Evolutionary conservation across 2,888 invertebrate species (phyloP).

Genomic region (Hyposoter dolosus): DNA sequence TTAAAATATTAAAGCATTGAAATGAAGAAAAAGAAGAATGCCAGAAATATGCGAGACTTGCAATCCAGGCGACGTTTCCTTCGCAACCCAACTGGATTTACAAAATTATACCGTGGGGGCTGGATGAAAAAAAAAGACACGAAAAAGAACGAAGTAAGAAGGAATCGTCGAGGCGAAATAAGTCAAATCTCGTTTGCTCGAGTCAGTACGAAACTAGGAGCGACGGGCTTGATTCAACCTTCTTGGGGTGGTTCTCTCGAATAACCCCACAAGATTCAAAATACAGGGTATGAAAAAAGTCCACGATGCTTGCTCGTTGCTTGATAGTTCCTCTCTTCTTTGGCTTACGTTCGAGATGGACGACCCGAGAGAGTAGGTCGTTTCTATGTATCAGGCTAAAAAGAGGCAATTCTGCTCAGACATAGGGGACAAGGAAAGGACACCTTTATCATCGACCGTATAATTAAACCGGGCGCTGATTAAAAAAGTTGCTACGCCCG

Average conservation of each 20-base stretch:
- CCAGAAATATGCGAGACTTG: not conserved
- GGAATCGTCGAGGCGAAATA: constrained; percentile 82
- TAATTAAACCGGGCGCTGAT: constrained; percentile 84
- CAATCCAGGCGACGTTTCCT: not conserved
- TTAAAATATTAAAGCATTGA: no score
- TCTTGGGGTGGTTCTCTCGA: constrained; percentile 75
- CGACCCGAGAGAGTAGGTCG: constrained; percentile 51
- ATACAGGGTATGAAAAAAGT: constrained; percentile 66
- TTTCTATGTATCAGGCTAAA: not conserved
- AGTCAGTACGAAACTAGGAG: constrained; percentile 80
- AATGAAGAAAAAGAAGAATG: not conserved
- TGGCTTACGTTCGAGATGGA: constrained; percentile 35
- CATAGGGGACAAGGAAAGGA: constrained; percentile 71
- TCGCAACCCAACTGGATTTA: not conserved
- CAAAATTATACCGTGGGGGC: not conserved
- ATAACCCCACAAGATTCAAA: constrained; percentile 70
- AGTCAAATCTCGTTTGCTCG: constrained; percentile 83
- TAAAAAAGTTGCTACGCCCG: constrained; percentile 84
- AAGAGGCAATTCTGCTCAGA: constrained; percentile 4
- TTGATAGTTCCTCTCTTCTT: constrained; percentile 41
- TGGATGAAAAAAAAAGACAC: not conserved
- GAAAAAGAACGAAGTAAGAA: constrained; percentile 60
- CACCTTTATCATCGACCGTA: constrained; percentile 83
- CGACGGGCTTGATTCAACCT: constrained; percentile 72
- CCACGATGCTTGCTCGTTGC: constrained; percentile 70